Conservation (phyloP, 2,888 invertebrate species). For the Busseola fusca region DNA sequence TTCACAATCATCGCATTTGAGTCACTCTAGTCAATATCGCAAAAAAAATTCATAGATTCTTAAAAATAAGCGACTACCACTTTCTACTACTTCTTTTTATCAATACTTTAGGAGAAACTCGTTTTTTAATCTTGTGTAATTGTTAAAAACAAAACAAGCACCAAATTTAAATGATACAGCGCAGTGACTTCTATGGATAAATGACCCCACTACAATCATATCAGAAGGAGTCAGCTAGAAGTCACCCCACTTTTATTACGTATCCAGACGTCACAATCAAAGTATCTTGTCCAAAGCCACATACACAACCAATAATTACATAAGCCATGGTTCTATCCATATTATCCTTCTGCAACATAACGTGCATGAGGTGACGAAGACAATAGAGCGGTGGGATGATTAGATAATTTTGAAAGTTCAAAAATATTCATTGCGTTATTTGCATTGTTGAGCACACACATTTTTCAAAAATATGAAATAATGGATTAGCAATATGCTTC, state of each 20-base stretch:
- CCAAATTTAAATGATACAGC: not conserved
- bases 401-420: not conserved
- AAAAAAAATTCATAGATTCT: too few species aligned
- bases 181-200: not conserved
- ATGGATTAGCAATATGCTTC: not conserved
- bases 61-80: too few species aligned
- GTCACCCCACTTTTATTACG: not conserved
- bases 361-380: not conserved
- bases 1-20: too few species aligned
- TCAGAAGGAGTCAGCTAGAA: too few species aligned
- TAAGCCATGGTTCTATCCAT: not conserved
- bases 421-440: not conserved
- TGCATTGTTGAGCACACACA: not conserved
- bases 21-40: too few species aligned
- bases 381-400: not conserved
- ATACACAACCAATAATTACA: not conserved
- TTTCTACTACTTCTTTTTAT: too few species aligned
- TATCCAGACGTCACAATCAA: not conserved
- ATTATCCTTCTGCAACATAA: not conserved
- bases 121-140: not conserved
- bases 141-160: too few species aligned
- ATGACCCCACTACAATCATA: not conserved
- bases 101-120: not conserved
- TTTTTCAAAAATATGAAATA: not conserved
- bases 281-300: not conserved